Base-by-base conservation (phyloP, 2,113 vertebrate genomes). In the Ranitomeya imitator region DNA sequence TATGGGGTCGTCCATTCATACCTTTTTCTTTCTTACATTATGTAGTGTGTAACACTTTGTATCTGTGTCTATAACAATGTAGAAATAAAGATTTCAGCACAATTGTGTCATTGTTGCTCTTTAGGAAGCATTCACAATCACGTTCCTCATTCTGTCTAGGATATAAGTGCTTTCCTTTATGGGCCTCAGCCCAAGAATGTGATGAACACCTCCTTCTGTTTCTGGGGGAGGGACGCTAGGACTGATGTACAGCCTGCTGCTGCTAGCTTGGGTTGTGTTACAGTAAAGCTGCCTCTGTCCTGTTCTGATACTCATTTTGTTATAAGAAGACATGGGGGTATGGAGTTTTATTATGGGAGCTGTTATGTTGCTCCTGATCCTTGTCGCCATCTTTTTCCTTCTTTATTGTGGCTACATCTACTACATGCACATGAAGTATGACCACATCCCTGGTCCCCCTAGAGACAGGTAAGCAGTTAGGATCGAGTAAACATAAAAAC, bases 371-470 rank as follows among this genome's bases (percentile, higher is more conserved):
- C 77, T 93, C 0, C 37, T 94, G 57, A 76, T 86, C 78, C 85
- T 87, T 6, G 81, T 90, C 14, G 9, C 18, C 16, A 85, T 94
- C 12, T 88, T 93, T 54, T 85, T 94, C 21, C 69, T 89, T 2
- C 89, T 93, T 52, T 94, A 93, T 89, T 95, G 95, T 91, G 91
- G 94, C 91, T 96, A 95, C 88, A 88, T 96, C 85, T 76, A 74
- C 2, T 91, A 91, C 89, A 78, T 93, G 88, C 96, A 96, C 88
- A 85, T 90, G 80, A 94, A 94, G 85, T 96, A 95, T 89, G 96
- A 96, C 89, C 91, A 93, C 91, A 96, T 96, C 92, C 96, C 96
- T 82, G 92, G 95, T 86, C 87, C 95, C 26, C 96, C 95, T 77
- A 91, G 96, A 90, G 92, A 90, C 91, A 96, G 96, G 95, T 96